Percentiles rank a stretch among this genome's conserved stretches.
Conservation (phyloP, 1,140 invertebrate species). For the Limonius californicus region DNA sequence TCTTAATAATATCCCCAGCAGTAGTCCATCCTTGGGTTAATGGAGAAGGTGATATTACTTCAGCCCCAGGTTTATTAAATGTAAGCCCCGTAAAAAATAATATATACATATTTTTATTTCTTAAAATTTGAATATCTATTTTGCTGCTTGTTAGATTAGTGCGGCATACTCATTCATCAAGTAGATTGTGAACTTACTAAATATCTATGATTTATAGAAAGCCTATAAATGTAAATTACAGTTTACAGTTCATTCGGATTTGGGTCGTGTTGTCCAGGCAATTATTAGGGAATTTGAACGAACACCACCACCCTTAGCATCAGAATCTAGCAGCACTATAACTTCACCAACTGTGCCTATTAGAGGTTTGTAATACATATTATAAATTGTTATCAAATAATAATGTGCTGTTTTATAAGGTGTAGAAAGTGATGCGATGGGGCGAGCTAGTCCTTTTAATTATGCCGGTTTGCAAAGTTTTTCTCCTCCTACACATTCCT, state of each 20-base stretch:
- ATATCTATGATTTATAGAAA: not conserved
- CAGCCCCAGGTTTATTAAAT: conserved; percentile 69
- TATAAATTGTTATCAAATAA: too few species aligned
- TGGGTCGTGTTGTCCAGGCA: conserved; percentile 72
- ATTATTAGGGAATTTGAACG: conserved; percentile 73
- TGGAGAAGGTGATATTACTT: conserved; percentile 59
- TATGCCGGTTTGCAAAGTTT: conserved; percentile 31
- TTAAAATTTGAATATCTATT: not conserved
- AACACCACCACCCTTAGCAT: conserved; percentile 54
- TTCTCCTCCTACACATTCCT: conserved; percentile 32
- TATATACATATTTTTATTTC: too few species aligned
- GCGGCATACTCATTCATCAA: too few species aligned
- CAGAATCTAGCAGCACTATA: conserved; percentile 43
- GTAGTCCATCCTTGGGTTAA: conserved; percentile 67
- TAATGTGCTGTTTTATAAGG: too few species aligned
- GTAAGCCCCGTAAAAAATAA: too few species aligned
- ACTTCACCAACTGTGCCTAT: conserved; percentile 44
- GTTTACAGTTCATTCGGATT: conserved; percentile 72
- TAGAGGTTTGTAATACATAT: conserved; percentile 45
- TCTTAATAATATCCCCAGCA: conserved; percentile 61
- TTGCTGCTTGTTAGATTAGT: too few species aligned
- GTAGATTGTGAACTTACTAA: too few species aligned
- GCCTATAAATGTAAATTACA: conserved; percentile 32
- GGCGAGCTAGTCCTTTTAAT: conserved; percentile 33
- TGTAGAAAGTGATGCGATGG: conserved; percentile 33